phyloP scores from a whole-genome alignment of 2,888 invertebrate species.

The Anthrax anthrax region DNA sequence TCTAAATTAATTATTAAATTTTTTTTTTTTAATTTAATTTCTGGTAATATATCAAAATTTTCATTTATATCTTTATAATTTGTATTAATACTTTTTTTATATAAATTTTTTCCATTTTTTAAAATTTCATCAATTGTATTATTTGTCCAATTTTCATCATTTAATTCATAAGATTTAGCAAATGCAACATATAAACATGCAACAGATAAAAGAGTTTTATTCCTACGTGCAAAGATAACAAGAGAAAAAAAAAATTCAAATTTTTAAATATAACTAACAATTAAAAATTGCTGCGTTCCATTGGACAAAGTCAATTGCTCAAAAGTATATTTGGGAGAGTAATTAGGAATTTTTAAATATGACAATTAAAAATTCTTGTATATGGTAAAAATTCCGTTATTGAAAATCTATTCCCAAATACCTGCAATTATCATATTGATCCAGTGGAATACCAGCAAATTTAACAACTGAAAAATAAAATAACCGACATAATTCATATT shows the following conservation, averaged over 20 bases:
- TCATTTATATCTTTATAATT: conserved; percentile 19
- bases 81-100: conserved; percentile 15
- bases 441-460: no score
- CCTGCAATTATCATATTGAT: no score
- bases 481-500: no score
- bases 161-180: conserved; percentile 23
- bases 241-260: not conserved
- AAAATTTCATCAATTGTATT: conserved; percentile 23
- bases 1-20: not conserved
- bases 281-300: no score
- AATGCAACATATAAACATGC: conserved; percentile 25
- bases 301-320: no score
- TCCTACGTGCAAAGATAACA: not conserved
- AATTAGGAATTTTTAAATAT: no score
- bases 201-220: conserved; percentile 18
- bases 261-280: no score
- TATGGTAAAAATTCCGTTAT: no score
- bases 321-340: no score
- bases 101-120: conserved; percentile 14
- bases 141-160: conserved; percentile 25
- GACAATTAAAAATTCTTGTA: no score
- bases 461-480: not conserved
- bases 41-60: conserved; percentile 25
- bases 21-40: no score
- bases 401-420: no score